These are phyloP conservation scores for Rhysida immarginata DNA, from an alignment of 1,140 invertebrate genomes.

Conservation along the genomic window DNA sequence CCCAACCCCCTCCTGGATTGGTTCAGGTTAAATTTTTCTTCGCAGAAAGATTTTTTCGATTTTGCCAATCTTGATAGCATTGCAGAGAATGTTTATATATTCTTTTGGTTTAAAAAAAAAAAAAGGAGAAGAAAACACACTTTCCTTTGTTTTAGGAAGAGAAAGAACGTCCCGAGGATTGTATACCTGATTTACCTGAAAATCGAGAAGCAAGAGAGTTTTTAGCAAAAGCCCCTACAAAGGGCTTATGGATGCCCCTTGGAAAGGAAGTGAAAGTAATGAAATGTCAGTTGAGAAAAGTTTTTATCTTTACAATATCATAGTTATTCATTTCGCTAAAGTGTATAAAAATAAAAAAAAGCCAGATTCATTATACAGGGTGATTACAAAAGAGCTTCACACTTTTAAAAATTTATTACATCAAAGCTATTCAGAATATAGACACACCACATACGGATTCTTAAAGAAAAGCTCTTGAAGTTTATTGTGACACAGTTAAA, in stretches of 20 bases:
- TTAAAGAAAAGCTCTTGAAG: no score
- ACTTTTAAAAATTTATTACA: no score
- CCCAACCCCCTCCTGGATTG: conserved; percentile 20
- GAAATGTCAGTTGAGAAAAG: conserved; percentile 24
- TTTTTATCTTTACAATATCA: no score
- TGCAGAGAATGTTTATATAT: neutral
- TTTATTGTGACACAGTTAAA: no score
- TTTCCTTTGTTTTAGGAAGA: conserved; percentile 11
- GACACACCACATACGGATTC: no score
- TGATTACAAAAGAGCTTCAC: no score
- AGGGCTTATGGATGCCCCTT: conserved; percentile 25
- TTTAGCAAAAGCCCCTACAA: conserved; percentile 22
- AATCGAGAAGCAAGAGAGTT: conserved; percentile 22
- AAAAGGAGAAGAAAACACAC: neutral
- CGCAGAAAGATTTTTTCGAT: no score
- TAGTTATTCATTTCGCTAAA: no score
- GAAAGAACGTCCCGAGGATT: conserved; percentile 22
- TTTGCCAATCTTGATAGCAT: neutral
- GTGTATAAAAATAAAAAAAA: no score
- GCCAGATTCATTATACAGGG: no score
- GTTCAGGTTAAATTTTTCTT: conserved; percentile 15
- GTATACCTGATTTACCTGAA: conserved; percentile 23
- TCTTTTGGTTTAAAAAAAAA: neutral
- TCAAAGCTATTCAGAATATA: no score
- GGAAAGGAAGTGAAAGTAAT: conserved; percentile 26